A percentile compares a stretch with the other conserved stretches of the same genome.
These are phyloP conservation scores for Campylomormyrus numenius DNA, from an alignment of 2,113 vertebrate genomes.

Conservation along the genomic window DNA sequence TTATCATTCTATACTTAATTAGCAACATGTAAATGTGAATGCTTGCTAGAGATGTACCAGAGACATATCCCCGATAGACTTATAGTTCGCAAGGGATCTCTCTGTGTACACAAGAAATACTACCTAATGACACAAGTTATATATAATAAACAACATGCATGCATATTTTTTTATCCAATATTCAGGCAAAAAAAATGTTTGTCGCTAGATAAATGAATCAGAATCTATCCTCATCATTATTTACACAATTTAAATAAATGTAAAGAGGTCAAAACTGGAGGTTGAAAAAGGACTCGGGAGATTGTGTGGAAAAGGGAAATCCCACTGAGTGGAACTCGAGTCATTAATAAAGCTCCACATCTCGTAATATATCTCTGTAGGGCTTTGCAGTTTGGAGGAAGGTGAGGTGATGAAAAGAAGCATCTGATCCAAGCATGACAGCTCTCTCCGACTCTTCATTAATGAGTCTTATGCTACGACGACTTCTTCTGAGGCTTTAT, in stretches of 20 bases:
- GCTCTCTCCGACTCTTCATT: background rate
- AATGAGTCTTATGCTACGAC: background rate
- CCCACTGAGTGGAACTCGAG: background rate
- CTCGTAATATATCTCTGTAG: background rate
- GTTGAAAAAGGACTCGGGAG: background rate
- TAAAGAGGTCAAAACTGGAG: background rate
- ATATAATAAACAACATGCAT: background rate
- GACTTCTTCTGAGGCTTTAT: background rate
- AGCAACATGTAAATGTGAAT: background rate
- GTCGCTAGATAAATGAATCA: background rate
- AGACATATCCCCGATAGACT: background rate
- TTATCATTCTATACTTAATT: background rate
- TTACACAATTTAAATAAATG: background rate
- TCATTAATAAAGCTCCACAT: constrained; percentile 7
- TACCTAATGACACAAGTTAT: background rate
- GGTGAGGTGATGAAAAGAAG: constrained; percentile 4
- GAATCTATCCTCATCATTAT: background rate
- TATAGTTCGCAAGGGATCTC: background rate
- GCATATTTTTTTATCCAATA: background rate
- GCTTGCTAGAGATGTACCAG: background rate
- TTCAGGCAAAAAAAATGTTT: background rate
- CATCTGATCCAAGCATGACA: constrained; percentile 4
- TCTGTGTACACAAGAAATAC: background rate
- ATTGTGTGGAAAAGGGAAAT: background rate
- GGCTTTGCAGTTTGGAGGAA: background rate